Evolutionary conservation across 2,113 vertebrate genomes (phyloP), one percentile per base, ranked within the genome.

Genomic region (Scomber japonicus): DNA sequence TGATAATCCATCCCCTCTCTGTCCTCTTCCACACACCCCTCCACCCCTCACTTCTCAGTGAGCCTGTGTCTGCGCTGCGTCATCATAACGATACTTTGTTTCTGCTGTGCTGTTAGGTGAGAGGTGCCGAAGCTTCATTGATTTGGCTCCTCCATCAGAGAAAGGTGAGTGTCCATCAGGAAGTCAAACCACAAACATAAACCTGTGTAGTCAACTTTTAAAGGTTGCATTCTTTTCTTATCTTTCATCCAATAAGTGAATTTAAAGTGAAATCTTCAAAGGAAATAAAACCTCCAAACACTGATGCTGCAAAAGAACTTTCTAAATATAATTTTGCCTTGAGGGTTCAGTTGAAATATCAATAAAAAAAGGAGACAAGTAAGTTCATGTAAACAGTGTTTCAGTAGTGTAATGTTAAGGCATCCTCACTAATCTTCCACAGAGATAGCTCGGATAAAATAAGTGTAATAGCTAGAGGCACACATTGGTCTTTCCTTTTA

Each of bases 81-180:
- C n/a, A 40, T 66, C 19, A 40, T 60, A 35, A 75, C 19, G 19
- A 7, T 51, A 13, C 86, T 74, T 75, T 91, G 78, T 93, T 87
- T 94, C 89, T 74, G 54, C 65, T 24, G 11, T 64, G 16, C 21
- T 68, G 3, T 21, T 16, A 99, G 97, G 97, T 95, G 97, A 99
- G 88, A 96, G 91, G 91, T 98, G 97, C 78, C 94, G 96, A 86
- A 99, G 97, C 93, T 99, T 99, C 91, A 97, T 98, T 81, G 97
- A 99, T 93, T 95, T 99, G 90, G 97, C 97, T 53, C 97, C 97
- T 0, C 95, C 97, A 0, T 99, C 97, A 21, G 97, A 98, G 88
- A 97, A 97, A 96, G 97, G 97, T 98, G 93, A 96, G 96, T 73
- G 64, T 19, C 24, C n/a, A 7, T 21, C 21, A 17, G 16, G 11